Evolutionary conservation across 2,888 invertebrate species (phyloP).

Genomic region (Mechanitis mazaeus): DNA sequence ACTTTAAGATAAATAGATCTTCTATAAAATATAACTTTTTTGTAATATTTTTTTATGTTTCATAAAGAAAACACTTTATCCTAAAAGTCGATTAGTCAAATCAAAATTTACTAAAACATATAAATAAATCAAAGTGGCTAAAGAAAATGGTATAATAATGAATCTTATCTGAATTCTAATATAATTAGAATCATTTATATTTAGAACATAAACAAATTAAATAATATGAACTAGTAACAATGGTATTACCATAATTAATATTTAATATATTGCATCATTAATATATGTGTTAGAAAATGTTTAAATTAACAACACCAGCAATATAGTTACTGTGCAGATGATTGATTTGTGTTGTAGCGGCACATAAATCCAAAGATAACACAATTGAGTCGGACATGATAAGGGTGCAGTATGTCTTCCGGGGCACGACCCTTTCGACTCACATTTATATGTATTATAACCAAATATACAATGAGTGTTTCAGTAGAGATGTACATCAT

Average conservation of each 20-base stretch:
- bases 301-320: constrained; percentile 16
- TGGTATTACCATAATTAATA: background rate
- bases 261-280: constrained; percentile 8
- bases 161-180: too few relatives aligned
- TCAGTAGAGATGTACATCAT: too few relatives aligned
- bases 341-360: constrained; percentile 57
- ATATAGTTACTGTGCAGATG: constrained; percentile 32
- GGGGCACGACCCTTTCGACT: constrained; percentile 60
- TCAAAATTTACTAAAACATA: too few relatives aligned
- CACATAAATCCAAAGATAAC: constrained; percentile 67
- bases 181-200: too few relatives aligned
- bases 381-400: constrained; percentile 63
- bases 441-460: constrained; percentile 43
- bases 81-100: too few relatives aligned
- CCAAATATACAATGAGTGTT: constrained; percentile 18
- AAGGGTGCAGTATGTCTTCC: constrained; percentile 69
- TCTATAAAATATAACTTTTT: background rate
- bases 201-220: too few relatives aligned
- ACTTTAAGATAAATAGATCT: background rate
- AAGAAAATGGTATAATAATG: too few relatives aligned
- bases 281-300: constrained; percentile 1
- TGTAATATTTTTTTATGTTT: too few relatives aligned
- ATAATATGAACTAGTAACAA: too few relatives aligned
- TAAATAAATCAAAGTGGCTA: too few relatives aligned
- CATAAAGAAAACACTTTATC: too few relatives aligned